Evolutionary conservation across 2,113 vertebrate genomes (phyloP), one percentile per base, ranked within the genome.

Genomic region (Anoura caudifer): DNA sequence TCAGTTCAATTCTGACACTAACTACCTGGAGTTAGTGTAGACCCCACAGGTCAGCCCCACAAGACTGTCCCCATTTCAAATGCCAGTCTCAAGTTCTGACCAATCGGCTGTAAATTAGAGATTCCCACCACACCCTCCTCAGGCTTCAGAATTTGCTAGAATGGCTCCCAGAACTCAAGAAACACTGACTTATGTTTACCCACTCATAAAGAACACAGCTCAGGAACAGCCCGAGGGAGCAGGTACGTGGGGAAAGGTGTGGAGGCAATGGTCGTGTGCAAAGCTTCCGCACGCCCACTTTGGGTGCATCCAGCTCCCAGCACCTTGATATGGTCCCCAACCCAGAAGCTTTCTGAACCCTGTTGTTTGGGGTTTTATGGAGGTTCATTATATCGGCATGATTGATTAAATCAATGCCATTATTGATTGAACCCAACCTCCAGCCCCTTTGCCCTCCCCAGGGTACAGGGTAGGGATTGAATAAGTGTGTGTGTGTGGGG

Each of bases 251-350:
- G 28, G 14, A 36, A 59, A 65, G 16, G 6, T 28, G 0, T 14
- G 6, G 76, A 41, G 5, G 4, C 5, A 33, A 22, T 11, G 15
- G 2, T 24, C 11, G 2, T 47, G 7, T 20, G 7, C 0, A 2
- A 26, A 50, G 22, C 17, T 84, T 10, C 33, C 9, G n/a, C n/a
- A 9, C 41, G 22, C 16, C 11, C 17, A 15, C 28, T 31, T 5
- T 36, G 19, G 63, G 43, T 0, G 5, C 20, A 41, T 15, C 16
- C 22, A 2, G 36, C 1, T 50, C 43, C 54, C 0, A 38, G 76
- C 10, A 38, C n/a, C 8, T 70, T 4, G 5, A 16, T 43, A 41
- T 67, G 19, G 41, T 47, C 50, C 38, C 59, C 24, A 47, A 3
- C 69, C 33, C 5, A 4, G 63, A 80, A 73, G 19, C 4, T 0